Evolutionary conservation across 2,888 invertebrate genomes (phyloP), one percentile per base, ranked within the genome.

Genomic region (Fragum fragum): DNA sequence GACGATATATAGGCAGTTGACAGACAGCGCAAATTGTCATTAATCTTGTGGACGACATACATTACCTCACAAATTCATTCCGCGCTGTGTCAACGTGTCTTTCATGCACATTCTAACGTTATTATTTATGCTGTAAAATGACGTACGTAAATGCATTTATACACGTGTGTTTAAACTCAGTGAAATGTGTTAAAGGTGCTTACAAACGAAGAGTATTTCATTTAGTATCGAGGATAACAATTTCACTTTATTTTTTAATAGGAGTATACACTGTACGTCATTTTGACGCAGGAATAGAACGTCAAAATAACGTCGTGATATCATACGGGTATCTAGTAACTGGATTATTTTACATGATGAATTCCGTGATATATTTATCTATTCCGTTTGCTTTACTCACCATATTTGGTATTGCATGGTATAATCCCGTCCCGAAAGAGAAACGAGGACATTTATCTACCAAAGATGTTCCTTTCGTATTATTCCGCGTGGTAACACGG

Each of bases 401-500:
- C 7, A 61, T 61, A 11, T 29, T 29, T 5, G 61, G 61, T 29
- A 61, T 61, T 18, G 7, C 28, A 18, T 11, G 61, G 18, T 61
- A 61, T 29, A 61, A 61, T 16, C 61, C 61, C 1, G 61, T 61
- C 16, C 29, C 29, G 9, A 61, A 61, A 32, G n/a, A 28, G 11
- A 61, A 61, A 18, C 28, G 29, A 7, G 61, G 61, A 61, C 29
- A 61, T 11, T 32, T 61, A n/a, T 61, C 61, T 0, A 1, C 32
- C 18, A 63, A 80, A 39, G 75, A 85, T 18, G 84, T 84, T 26
- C 88, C 88, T 11, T 87, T 87, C 61, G 75, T 88, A 55, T 86
- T 84, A 71, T 88, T 88, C 80, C 80, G 88, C 5, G 88, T 88
- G 23, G 88, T 88, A 1, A 88, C 88, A 0, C 71, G 83, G 18